Evolutionary conservation across 2,113 vertebrate species (phyloP).

Genomic region (Sphyrna mokarran): DNA sequence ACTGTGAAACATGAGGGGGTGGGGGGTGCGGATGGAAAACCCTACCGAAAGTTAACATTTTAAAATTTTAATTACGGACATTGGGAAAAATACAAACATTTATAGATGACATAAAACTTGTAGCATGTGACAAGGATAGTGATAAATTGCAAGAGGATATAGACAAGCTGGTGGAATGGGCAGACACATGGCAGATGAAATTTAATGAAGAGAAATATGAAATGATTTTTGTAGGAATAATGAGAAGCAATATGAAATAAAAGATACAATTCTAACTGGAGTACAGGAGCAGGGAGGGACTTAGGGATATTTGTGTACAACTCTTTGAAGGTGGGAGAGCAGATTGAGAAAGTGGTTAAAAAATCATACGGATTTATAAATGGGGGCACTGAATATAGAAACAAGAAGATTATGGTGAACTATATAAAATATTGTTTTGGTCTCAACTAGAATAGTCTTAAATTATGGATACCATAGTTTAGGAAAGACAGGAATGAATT

Average conservation of each 20-base stretch:
- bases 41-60: neutral
- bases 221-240: too few species aligned
- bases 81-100: neutral
- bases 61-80: neutral
- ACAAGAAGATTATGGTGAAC: too few species aligned
- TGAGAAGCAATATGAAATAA: too few species aligned
- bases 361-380: too few species aligned
- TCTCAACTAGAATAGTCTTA: neutral
- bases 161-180: neutral
- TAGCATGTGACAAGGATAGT: neutral
- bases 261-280: neutral
- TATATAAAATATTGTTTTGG: neutral
- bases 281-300: too few species aligned
- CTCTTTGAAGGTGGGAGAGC: too few species aligned
- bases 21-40: too few species aligned
- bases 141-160: neutral
- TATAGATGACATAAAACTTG: neutral
- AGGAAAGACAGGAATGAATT: neutral
- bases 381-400: too few species aligned
- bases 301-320: too few species aligned
- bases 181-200: neutral
- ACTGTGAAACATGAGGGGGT: too few species aligned
- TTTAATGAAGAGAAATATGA: neutral
- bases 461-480: neutral
- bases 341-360: too few species aligned